These are phyloP conservation scores for Lagocephalus sceleratus DNA, from an alignment of 2,797 vertebrate genomes.

Conservation along the genomic window DNA sequence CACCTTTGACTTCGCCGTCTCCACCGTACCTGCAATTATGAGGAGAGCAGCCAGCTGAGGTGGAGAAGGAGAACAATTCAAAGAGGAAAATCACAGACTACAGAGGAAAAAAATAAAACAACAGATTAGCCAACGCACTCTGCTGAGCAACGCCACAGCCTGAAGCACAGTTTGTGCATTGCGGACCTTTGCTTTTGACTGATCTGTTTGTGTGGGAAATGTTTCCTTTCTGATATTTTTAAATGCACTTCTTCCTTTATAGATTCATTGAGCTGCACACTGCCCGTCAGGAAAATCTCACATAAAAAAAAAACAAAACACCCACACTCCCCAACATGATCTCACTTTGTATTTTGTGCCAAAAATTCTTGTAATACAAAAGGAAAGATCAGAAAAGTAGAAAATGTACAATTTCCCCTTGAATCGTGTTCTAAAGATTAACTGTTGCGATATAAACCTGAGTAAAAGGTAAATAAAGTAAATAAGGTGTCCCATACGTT, in stretches of 20 bases:
- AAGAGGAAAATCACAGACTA: slow-evolving; percentile 5
- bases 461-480: slow-evolving; percentile 47
- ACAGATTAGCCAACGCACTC: too few relatives aligned
- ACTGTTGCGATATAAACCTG: slow-evolving; percentile 30
- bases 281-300: slow-evolving; percentile 45
- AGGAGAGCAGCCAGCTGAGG: neutral
- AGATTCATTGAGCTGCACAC: slow-evolving; percentile 57
- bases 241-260: slow-evolving; percentile 50
- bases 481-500: slow-evolving; percentile 23
- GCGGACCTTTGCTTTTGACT: slow-evolving; percentile 36
- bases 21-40: neutral
- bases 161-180: slow-evolving; percentile 34
- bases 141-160: slow-evolving; percentile 24
- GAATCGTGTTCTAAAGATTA: slow-evolving; percentile 28
- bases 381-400: slow-evolving; percentile 9
- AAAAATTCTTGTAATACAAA: slow-evolving; percentile 44
- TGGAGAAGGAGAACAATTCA: neutral
- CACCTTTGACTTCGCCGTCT: neutral
- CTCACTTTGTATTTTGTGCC: slow-evolving; percentile 48
- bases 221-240: slow-evolving; percentile 60
- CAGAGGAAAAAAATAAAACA: slow-evolving; percentile 9
- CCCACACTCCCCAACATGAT: slow-evolving; percentile 41
- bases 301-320: slow-evolving; percentile 32
- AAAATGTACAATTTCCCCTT: slow-evolving; percentile 27
- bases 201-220: slow-evolving; percentile 49